Percentiles rank a stretch among this genome's conserved stretches.
Conservation (phyloP, 2,113 vertebrate genomes). For the Scartelaos histophorus region DNA sequence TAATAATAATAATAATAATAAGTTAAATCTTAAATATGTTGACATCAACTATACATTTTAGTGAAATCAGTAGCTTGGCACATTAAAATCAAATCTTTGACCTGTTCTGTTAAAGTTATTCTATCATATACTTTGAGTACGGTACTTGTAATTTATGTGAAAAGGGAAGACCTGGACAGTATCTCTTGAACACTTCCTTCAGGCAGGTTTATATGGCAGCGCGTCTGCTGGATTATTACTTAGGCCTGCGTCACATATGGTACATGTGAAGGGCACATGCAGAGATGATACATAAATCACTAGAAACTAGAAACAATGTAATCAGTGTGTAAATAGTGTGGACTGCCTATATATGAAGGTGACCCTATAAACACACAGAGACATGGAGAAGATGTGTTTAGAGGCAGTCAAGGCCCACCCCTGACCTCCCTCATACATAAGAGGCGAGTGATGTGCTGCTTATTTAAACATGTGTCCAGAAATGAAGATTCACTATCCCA, state of each 20-base stretch:
- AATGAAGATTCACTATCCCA: constrained; percentile 6
- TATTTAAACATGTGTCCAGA: constrained; percentile 4
- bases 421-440: constrained; percentile 77
- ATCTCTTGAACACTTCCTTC: not conserved
- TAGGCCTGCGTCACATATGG: not conserved
- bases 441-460: constrained; percentile 46
- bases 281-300: no score
- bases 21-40: no score
- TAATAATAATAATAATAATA: no score
- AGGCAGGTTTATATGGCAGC: not conserved
- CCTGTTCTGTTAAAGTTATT: not conserved
- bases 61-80: no score
- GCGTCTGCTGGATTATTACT: not conserved
- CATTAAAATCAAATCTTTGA: no score
- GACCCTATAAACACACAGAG: not conserved
- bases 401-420: constrained; percentile 74
- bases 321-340: constrained; percentile 7
- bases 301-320: not conserved
- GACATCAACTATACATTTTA: no score
- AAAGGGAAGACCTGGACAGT: not conserved
- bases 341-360: not conserved
- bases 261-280: no score
- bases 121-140: not conserved
- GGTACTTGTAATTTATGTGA: not conserved
- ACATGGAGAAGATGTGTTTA: not conserved